Evolutionary conservation across 2,888 invertebrate genomes (phyloP).

Genomic region (Clistopyga incitator): DNA sequence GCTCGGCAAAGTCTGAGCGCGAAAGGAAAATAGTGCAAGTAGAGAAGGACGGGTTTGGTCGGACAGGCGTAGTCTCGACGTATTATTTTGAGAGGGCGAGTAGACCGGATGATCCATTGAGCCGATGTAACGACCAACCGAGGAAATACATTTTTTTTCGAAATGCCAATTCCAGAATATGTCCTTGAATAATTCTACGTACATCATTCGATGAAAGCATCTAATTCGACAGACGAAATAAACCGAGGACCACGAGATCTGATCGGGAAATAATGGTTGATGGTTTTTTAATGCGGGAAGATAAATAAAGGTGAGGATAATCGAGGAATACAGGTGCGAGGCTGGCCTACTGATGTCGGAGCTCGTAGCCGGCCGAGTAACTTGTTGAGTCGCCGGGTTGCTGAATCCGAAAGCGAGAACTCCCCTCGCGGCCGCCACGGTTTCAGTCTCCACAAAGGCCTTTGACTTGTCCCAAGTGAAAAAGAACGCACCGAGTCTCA

Average conservation of each 20-base stretch:
- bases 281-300: not conserved
- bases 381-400: constrained; percentile 66
- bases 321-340: not conserved
- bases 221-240: not conserved
- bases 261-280: not conserved
- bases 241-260: not conserved
- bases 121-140: not conserved
- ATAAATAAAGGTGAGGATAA: not conserved
- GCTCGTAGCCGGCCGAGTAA: constrained; percentile 57
- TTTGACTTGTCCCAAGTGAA: not conserved
- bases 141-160: no score
- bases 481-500: not conserved
- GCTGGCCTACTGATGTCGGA: constrained; percentile 25
- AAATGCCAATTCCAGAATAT: not conserved
- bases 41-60: constrained; percentile 16
- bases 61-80: constrained; percentile 9
- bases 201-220: not conserved
- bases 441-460: constrained; percentile 22
- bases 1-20: not conserved
- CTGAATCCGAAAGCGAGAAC: constrained; percentile 40
- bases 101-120: not conserved
- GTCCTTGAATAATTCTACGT: not conserved
- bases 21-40: constrained; percentile 37
- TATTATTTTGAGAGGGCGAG: not conserved
- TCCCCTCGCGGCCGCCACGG: constrained; percentile 44